These are phyloP conservation scores for Heterocephalus glaber DNA, from an alignment of 2,113 vertebrate species.

Conservation along the genomic window DNA sequence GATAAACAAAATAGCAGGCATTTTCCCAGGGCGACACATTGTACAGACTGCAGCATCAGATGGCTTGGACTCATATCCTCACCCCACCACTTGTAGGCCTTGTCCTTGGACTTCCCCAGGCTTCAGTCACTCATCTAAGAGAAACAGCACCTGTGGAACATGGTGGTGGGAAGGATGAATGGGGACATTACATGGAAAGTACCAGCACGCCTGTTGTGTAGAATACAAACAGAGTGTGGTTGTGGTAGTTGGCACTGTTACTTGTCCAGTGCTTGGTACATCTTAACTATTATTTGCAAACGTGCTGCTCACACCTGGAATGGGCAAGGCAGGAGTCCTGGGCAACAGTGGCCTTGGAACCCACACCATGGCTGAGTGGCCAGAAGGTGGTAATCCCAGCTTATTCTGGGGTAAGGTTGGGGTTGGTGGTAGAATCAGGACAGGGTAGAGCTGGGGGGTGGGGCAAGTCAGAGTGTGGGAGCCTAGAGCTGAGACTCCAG, in stretches of 20 bases:
- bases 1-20: neutral
- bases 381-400: neutral
- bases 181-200: neutral
- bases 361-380: fast-evolving
- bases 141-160: neutral
- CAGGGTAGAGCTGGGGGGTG: neutral
- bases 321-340: neutral
- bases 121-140: neutral
- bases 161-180: fast-evolving
- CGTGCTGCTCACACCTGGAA: neutral
- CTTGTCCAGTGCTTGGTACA: neutral
- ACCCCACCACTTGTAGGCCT: neutral
- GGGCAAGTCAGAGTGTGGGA: neutral
- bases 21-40: neutral
- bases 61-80: neutral
- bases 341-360: neutral
- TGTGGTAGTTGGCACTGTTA: fast-evolving
- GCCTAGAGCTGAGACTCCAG: neutral
- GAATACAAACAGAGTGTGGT: too few relatives aligned
- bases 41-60: neutral
- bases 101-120: neutral
- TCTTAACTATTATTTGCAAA: neutral
- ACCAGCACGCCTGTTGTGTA: fast-evolving
- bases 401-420: neutral
- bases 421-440: neutral